A percentile compares a stretch with the other conserved stretches of the same genome.
Conservation (phyloP, 1,140 invertebrate genomes). For the Pseudoatta argentina region DNA sequence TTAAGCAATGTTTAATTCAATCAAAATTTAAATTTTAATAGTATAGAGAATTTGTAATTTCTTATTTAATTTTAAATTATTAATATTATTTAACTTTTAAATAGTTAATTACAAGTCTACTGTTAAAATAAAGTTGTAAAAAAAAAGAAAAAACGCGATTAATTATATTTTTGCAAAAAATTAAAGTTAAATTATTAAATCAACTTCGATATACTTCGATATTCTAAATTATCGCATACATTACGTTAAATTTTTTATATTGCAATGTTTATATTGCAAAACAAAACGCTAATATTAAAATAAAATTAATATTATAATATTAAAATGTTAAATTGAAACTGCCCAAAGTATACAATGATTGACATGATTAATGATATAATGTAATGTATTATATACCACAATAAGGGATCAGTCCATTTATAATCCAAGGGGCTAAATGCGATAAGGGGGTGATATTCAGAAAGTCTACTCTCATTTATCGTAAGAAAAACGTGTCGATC, state of each 20-base stretch:
- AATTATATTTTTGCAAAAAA: neutral
- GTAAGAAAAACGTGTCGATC: constrained; percentile 21
- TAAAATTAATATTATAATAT: neutral
- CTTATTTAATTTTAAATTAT: no score
- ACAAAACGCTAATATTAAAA: neutral
- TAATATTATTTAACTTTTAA: neutral
- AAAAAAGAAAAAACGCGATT: neutral
- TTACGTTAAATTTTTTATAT: neutral
- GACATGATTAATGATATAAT: neutral
- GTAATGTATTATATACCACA: neutral
- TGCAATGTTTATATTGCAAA: neutral
- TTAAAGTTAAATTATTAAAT: neutral
- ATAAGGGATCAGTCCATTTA: neutral
- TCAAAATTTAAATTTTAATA: neutral
- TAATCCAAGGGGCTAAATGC: constrained; percentile 14
- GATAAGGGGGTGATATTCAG: neutral
- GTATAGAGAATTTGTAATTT: no score
- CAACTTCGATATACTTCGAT: neutral
- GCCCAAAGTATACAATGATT: neutral
- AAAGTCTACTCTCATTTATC: neutral
- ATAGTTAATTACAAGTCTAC: neutral
- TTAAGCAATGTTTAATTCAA: neutral
- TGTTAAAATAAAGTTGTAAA: neutral
- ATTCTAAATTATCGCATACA: neutral
- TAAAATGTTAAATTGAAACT: neutral